Evolutionary conservation across 2,888 invertebrate species (phyloP).

Genomic region (Lysandra bellargus): DNA sequence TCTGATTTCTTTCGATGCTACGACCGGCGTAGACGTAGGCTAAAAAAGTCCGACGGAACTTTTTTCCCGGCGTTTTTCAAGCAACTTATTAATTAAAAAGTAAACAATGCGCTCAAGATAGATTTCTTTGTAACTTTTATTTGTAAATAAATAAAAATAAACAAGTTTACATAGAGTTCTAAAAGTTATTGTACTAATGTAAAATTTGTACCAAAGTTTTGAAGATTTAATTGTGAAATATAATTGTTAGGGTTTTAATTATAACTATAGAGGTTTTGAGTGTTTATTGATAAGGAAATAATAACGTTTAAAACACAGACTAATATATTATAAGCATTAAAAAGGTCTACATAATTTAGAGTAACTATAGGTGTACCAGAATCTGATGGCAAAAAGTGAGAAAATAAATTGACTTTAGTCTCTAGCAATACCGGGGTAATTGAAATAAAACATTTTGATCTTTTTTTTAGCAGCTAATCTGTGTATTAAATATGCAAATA

Average conservation of each 20-base stretch:
- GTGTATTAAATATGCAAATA: no score
- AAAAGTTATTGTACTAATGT: neutral
- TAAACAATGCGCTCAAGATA: neutral
- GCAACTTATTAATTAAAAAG: neutral
- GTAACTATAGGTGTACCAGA: no score
- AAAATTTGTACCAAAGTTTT: neutral
- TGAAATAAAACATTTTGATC: no score
- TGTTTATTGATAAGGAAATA: neutral
- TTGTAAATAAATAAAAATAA: neutral
- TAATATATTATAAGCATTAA: neutral
- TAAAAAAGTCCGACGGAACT: conserved; percentile 75
- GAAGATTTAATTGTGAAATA: neutral
- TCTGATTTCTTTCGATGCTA: conserved; percentile 40
- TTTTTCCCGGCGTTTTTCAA: conserved; percentile 41
- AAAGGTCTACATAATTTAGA: neutral
- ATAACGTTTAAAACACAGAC: neutral
- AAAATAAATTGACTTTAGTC: no score
- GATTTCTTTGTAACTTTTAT: neutral
- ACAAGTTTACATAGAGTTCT: neutral
- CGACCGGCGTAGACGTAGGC: conserved; percentile 64
- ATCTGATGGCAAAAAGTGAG: no score
- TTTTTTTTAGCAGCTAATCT: no score
- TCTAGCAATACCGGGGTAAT: no score
- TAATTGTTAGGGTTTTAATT: neutral
- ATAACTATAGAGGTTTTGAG: neutral